Evolutionary conservation across 2,888 invertebrate genomes (phyloP).

Genomic region (Thecophora atra): DNA sequence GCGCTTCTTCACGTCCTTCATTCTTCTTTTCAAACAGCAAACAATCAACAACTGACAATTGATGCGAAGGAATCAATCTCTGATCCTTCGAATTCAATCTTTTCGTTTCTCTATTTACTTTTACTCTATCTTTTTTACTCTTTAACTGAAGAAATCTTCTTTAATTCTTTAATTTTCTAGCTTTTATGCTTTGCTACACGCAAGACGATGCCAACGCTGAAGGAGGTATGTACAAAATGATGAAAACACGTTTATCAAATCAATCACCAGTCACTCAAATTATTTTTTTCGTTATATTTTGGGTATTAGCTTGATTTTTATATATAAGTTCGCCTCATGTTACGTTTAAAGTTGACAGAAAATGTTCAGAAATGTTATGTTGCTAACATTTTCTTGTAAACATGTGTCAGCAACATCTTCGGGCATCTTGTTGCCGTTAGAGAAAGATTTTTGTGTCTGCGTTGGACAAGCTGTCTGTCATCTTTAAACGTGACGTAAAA

Average conservation of each 20-base stretch:
- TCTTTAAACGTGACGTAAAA: too few species aligned
- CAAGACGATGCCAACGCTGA: conserved; percentile 90
- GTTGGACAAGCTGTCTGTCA: too few species aligned
- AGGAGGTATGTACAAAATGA: conserved; percentile 79
- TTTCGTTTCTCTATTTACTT: conserved; percentile 39
- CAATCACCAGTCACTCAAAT: background rate
- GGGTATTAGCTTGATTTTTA: conserved; percentile 12
- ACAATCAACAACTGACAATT: conserved; percentile 41
- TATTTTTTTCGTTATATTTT: conserved; percentile 9
- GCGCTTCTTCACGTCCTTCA: conserved; percentile 9
- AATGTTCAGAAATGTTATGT: background rate
- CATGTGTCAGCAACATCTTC: too few species aligned
- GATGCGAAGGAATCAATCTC: conserved; percentile 41
- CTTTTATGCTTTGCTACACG: conserved; percentile 94
- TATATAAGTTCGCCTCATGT: conserved; percentile 11
- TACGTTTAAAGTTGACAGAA: background rate
- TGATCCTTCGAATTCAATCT: conserved; percentile 42
- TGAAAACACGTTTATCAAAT: conserved; percentile 32
- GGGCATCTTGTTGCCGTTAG: too few species aligned
- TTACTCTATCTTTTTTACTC: conserved; percentile 30
- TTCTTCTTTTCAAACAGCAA: background rate
- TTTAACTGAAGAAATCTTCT: conserved; percentile 47
- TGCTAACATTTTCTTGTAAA: too few species aligned
- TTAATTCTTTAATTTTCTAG: conserved; percentile 70
- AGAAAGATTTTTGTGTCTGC: too few species aligned